Evolutionary conservation across 2,113 vertebrate genomes (phyloP).

Genomic region (Chiloscyllium plagiosum): DNA sequence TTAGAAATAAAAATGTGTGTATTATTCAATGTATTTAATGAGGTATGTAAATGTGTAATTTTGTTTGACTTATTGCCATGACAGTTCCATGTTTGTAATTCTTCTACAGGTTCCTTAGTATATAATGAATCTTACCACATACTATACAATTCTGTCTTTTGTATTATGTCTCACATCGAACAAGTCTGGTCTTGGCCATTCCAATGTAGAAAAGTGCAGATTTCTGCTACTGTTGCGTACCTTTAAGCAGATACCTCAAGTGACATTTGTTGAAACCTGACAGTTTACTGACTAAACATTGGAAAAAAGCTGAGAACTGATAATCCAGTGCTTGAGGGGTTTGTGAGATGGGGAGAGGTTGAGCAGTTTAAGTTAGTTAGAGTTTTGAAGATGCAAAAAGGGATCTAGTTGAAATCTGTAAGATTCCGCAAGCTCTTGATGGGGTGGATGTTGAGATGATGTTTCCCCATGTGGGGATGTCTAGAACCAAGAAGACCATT

Average conservation of each 20-base stretch:
- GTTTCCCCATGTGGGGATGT: too few species aligned
- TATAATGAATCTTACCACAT: neutral
- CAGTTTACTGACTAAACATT: neutral
- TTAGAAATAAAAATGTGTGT: neutral
- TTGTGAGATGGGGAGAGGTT: too few species aligned
- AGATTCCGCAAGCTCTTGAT: too few species aligned
- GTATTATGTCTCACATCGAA: neutral
- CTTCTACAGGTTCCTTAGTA: neutral
- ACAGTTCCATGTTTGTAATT: neutral
- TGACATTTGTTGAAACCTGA: neutral
- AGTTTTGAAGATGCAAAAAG: too few species aligned
- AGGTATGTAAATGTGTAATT: neutral
- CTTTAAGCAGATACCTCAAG: neutral
- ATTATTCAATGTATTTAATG: neutral
- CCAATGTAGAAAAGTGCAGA: neutral
- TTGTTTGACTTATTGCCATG: neutral
- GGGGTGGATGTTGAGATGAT: too few species aligned
- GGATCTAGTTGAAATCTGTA: too few species aligned
- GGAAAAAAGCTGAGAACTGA: neutral
- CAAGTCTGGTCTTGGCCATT: neutral
- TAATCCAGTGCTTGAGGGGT: neutral
- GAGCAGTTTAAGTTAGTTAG: too few species aligned
- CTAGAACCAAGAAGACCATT: too few species aligned
- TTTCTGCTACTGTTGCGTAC: neutral
- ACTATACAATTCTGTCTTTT: too few species aligned